Evolutionary conservation across 2,797 vertebrate genomes (phyloP).

Genomic region (Dryobates pubescens): DNA sequence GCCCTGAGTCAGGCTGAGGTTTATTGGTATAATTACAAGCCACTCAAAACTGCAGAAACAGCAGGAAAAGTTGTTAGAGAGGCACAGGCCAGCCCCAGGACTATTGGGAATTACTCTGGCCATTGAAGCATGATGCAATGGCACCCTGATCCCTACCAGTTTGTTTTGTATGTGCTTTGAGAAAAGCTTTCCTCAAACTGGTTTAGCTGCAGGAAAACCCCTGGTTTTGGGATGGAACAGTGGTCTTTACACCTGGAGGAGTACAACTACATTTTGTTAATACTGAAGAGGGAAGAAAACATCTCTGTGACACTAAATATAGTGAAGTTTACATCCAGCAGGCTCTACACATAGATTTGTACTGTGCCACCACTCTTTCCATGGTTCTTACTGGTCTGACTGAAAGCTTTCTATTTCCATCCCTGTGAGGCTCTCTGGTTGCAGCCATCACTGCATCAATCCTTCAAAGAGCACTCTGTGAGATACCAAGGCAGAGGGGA

Average conservation of each 20-base stretch:
- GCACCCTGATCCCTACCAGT: neutral
- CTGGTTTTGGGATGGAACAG: neutral
- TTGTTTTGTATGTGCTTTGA: neutral
- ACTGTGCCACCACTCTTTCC: neutral
- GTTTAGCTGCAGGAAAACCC: neutral
- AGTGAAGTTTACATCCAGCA: neutral
- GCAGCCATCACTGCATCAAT: fast-evolving
- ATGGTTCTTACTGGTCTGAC: neutral
- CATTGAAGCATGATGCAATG: fast-evolving
- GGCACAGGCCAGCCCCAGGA: neutral
- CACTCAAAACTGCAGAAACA: neutral
- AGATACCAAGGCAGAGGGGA: neutral
- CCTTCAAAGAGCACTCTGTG: neutral
- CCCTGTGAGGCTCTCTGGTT: fast-evolving
- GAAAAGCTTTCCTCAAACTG: neutral
- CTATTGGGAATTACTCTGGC: neutral
- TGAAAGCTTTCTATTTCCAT: neutral
- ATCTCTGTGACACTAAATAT: neutral
- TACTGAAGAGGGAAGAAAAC: neutral
- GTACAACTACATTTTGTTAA: neutral
- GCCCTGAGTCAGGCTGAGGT: neutral
- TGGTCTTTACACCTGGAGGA: neutral
- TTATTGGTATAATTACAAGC: neutral
- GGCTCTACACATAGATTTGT: neutral
- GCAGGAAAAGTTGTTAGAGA: neutral